Evolutionary conservation across 2,113 vertebrate genomes (phyloP).

Genomic region (Phrynosoma platyrhinos): DNA sequence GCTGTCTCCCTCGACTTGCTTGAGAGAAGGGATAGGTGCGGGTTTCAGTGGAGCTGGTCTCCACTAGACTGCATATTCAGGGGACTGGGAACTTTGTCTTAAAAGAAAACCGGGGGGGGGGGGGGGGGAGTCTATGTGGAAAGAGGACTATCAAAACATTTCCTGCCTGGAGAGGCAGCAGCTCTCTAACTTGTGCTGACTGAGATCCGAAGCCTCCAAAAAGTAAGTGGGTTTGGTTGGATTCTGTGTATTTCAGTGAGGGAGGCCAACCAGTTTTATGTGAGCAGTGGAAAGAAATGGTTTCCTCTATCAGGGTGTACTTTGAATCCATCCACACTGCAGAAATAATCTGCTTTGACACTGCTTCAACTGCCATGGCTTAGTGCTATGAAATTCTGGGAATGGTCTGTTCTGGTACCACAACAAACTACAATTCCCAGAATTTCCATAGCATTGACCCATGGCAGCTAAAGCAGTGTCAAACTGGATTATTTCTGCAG

Average conservation of each 20-base stretch:
- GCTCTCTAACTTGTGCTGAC: constrained; percentile 14
- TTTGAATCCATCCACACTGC: background rate
- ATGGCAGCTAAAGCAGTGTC: too few relatives aligned
- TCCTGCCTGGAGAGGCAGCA: constrained; percentile 30
- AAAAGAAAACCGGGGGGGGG: constrained; percentile 55
- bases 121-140: constrained; percentile 66
- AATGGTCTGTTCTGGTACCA: too few relatives aligned
- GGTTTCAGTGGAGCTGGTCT: constrained; percentile 86
- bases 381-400: too few relatives aligned
- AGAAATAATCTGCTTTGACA: too few relatives aligned
- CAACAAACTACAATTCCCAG: too few relatives aligned
- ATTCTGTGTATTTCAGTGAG: background rate
- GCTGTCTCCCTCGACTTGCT: constrained; percentile 76
- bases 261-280: background rate
- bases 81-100: constrained; percentile 80
- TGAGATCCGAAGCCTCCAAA: constrained; percentile 31
- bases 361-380: too few relatives aligned
- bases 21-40: constrained; percentile 77
- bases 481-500: too few relatives aligned
- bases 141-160: constrained; percentile 65
- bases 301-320: constrained; percentile 7
- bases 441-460: too few relatives aligned
- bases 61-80: constrained; percentile 75
- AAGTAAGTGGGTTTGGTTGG: constrained; percentile 41
- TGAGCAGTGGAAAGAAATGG: background rate